These are phyloP conservation scores for Bradysia coprophila DNA, from an alignment of 1,140 invertebrate genomes.

Conservation along the genomic window DNA sequence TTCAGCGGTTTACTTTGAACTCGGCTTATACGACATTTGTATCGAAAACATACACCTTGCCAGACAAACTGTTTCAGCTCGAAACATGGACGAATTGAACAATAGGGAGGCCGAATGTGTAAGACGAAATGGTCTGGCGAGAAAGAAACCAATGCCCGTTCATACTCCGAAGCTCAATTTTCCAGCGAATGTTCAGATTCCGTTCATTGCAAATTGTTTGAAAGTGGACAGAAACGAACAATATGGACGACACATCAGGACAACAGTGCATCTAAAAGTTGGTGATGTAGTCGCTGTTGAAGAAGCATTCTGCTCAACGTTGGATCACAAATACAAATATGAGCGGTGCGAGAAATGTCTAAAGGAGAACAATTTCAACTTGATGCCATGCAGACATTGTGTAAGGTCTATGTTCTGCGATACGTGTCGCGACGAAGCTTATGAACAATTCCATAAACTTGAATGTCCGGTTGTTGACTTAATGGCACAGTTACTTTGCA, in stretches of 20 bases:
- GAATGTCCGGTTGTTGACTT: constrained; percentile 53
- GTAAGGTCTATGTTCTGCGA: constrained; percentile 48
- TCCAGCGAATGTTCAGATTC: constrained; percentile 26
- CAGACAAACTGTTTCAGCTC: constrained; percentile 26
- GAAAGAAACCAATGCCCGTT: neutral
- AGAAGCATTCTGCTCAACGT: constrained; percentile 49
- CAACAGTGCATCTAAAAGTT: constrained; percentile 39
- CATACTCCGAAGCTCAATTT: constrained; percentile 18
- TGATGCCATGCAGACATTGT: constrained; percentile 45
- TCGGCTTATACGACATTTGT: constrained; percentile 38
- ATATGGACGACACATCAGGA: constrained; percentile 43
- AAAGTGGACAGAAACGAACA: constrained; percentile 30
- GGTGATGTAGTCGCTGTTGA: constrained; percentile 68
- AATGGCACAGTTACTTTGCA: too few relatives aligned
- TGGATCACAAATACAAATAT: constrained; percentile 41
- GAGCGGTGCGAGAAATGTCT: constrained; percentile 67
- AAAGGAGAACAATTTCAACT: constrained; percentile 34
- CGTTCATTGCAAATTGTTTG: constrained; percentile 35
- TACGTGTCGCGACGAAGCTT: constrained; percentile 39
- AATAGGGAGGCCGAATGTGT: constrained; percentile 28
- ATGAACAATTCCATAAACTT: constrained; percentile 42
- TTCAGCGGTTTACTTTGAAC: constrained; percentile 42
- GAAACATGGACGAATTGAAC: constrained; percentile 29
- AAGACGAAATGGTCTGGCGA: too few relatives aligned
- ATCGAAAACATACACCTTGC: constrained; percentile 33